Conservation (phyloP, 2,113 vertebrate species). For the Elephas maximus region DNA sequence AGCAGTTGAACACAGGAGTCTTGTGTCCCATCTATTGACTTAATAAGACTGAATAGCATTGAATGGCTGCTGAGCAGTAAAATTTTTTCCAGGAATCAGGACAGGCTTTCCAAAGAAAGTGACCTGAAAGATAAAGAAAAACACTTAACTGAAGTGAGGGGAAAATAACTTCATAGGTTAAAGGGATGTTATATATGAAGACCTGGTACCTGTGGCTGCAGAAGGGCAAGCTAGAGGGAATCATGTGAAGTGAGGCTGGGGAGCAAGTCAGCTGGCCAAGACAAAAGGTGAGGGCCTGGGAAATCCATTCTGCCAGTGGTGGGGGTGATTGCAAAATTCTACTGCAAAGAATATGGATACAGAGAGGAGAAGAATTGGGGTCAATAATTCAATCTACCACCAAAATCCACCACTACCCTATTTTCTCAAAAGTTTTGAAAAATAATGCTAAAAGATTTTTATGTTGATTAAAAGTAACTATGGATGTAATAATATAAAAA, state of each 20-base stretch:
- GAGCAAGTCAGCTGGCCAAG: background rate
- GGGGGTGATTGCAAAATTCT: background rate
- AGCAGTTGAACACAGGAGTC: background rate
- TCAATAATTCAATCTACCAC: background rate
- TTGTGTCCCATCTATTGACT: background rate
- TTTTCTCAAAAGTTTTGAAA: background rate
- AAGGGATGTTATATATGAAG: background rate
- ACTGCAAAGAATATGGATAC: background rate
- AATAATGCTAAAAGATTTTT: background rate
- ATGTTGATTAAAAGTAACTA: background rate
- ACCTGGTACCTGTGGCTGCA: background rate
- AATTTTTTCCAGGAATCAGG: background rate
- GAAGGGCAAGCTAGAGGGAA: background rate
- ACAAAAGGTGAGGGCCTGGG: background rate
- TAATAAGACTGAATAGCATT: background rate
- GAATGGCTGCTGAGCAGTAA: background rate
- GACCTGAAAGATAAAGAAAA: background rate
- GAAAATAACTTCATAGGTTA: background rate
- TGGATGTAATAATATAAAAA: slow-evolving; percentile 19
- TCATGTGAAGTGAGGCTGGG: background rate
- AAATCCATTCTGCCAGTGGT: no score
- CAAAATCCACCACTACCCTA: background rate
- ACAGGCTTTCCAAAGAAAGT: background rate
- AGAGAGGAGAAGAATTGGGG: background rate
- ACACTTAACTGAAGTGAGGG: background rate